Evolutionary conservation across 2,113 vertebrate species (phyloP).

Genomic region (Percopsis transmontana): DNA sequence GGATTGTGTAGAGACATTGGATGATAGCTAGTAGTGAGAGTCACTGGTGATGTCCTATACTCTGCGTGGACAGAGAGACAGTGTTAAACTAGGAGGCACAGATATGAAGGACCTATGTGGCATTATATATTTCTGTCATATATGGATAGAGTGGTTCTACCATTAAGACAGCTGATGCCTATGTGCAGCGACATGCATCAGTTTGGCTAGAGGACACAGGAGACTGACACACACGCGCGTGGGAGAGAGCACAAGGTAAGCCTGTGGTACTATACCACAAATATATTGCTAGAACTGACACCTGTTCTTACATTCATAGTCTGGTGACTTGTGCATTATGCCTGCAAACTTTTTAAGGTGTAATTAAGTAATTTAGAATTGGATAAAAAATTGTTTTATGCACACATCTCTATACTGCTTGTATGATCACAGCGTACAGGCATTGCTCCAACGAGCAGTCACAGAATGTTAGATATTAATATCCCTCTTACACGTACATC

Average conservation of each 20-base stretch:
- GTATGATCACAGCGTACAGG: constrained; percentile 47
- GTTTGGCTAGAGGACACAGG: constrained; percentile 37
- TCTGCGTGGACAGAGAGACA: constrained; percentile 30
- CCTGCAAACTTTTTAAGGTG: not conserved
- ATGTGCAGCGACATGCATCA: constrained; percentile 55
- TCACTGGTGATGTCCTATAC: constrained; percentile 34
- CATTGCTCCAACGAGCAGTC: constrained; percentile 32
- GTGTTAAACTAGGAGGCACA: constrained; percentile 15
- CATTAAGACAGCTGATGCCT: constrained; percentile 39
- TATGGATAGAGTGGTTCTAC: constrained; percentile 58
- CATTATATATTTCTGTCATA: constrained; percentile 43
- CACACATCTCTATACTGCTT: not conserved
- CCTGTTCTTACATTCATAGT: not conserved
- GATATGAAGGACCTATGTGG: constrained; percentile 51
- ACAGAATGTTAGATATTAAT: constrained; percentile 62
- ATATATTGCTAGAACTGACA: not conserved
- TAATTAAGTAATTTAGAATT: not conserved
- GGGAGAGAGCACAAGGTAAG: constrained; percentile 54
- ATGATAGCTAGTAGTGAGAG: constrained; percentile 9
- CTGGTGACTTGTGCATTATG: not conserved
- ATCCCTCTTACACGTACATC: constrained; percentile 47
- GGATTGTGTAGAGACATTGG: constrained; percentile 31
- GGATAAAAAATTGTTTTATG: not conserved
- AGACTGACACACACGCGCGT: constrained; percentile 13
- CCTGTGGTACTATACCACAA: not conserved